phyloP scores from a whole-genome alignment of 2,888 invertebrate species.

The Andricus quercusramuli region DNA sequence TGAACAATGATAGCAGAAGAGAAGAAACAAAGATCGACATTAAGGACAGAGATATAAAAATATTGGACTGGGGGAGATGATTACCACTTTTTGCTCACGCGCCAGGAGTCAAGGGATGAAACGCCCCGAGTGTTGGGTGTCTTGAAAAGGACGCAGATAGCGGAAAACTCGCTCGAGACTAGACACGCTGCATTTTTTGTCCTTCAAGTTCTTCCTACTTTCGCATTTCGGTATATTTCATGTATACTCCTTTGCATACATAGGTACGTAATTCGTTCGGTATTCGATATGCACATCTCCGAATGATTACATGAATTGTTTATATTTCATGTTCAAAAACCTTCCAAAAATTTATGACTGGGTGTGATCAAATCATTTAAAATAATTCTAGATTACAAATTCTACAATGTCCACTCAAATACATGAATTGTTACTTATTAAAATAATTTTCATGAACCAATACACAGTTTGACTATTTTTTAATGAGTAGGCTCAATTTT shows the following conservation, averaged over 20 bases:
- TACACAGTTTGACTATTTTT: no score
- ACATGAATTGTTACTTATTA: no score
- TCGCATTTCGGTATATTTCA: neutral
- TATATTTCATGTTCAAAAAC: neutral
- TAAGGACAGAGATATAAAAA: neutral
- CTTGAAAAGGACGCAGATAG: neutral
- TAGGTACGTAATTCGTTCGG: neutral
- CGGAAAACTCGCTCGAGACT: neutral
- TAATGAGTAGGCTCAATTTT: no score
- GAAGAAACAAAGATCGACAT: neutral
- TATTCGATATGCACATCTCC: neutral
- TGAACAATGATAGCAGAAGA: no score
- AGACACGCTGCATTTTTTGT: neutral
- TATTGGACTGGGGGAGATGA: neutral
- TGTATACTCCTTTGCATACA: neutral
- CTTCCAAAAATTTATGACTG: no score
- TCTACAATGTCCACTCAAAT: neutral
- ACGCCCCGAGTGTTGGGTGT: constrained; percentile 7
- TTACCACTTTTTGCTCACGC: neutral
- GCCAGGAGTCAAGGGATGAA: neutral
- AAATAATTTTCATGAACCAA: no score
- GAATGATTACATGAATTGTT: neutral
- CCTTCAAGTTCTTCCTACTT: neutral
- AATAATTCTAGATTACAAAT: neutral
- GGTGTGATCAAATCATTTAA: neutral